Evolutionary conservation across 2,888 invertebrate species (phyloP).

Genomic region (Schizotus pectinicornis): DNA sequence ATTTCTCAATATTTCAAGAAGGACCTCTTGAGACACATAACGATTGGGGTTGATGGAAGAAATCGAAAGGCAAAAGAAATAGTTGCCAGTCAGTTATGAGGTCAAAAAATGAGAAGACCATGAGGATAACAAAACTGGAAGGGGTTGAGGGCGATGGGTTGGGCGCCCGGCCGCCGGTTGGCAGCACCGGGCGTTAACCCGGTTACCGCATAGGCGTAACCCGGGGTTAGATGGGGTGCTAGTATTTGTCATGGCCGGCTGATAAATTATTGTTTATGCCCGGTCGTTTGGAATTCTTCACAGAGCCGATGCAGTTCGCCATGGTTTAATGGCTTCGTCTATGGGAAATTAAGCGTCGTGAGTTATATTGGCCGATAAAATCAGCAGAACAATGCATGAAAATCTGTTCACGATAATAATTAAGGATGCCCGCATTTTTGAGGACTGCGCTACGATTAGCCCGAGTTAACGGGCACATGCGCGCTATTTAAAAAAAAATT

Average conservation of each 20-base stretch:
- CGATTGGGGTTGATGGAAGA: too few species aligned
- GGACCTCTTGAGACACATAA: too few species aligned
- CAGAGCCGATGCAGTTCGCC: conserved; percentile 20
- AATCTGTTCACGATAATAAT: conserved; percentile 42
- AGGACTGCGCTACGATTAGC: not conserved
- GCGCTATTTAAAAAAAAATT: conserved; percentile 6
- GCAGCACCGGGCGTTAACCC: too few species aligned
- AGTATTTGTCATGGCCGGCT: not conserved
- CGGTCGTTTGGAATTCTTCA: conserved; percentile 22
- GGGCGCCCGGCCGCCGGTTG: too few species aligned
- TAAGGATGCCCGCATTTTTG: conserved; percentile 24
- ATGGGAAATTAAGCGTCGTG: conserved; percentile 45
- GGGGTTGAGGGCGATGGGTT: too few species aligned
- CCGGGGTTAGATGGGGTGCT: too few species aligned
- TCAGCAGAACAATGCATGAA: conserved; percentile 41
- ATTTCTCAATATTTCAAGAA: too few species aligned
- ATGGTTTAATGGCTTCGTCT: conserved; percentile 41
- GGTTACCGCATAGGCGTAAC: too few species aligned
- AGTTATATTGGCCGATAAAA: conserved; percentile 42
- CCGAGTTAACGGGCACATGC: not conserved
- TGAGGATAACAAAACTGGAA: too few species aligned
- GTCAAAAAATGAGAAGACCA: too few species aligned
- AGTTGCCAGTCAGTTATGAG: too few species aligned
- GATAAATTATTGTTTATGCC: conserved; percentile 27
- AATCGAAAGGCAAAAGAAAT: too few species aligned